These are phyloP conservation scores for Clinocottus analis DNA, from an alignment of 2,113 vertebrate species.

Conservation along the genomic window DNA sequence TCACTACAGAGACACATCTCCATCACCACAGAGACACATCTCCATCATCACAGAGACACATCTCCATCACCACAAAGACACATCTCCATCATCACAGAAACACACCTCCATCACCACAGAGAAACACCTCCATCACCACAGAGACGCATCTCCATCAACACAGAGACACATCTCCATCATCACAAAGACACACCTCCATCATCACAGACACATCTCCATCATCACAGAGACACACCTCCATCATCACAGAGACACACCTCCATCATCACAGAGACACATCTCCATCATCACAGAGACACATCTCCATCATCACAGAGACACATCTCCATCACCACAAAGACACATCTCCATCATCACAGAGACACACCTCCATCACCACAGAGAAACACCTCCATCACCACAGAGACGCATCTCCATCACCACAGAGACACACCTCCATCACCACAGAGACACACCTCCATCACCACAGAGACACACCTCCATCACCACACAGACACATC, in stretches of 20 bases:
- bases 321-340: not conserved
- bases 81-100: not conserved
- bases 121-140: not conserved
- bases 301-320: not conserved
- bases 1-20: not conserved
- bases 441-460: not conserved
- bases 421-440: not conserved
- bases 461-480: not conserved
- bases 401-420: not conserved
- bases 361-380: not conserved
- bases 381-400: not conserved
- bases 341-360: not conserved
- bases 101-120: not conserved
- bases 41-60: not conserved
- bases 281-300: not conserved
- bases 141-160: not conserved
- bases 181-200: not conserved
- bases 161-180: not conserved
- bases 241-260: not conserved
- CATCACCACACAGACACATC: not conserved
- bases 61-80: not conserved
- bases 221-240: not conserved
- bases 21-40: not conserved
- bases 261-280: not conserved
- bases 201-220: not conserved